A percentile compares a stretch with the other conserved stretches of the same genome.
These are phyloP conservation scores for Dreissena polymorpha DNA, from an alignment of 1,140 invertebrate species.

Conservation along the genomic window DNA sequence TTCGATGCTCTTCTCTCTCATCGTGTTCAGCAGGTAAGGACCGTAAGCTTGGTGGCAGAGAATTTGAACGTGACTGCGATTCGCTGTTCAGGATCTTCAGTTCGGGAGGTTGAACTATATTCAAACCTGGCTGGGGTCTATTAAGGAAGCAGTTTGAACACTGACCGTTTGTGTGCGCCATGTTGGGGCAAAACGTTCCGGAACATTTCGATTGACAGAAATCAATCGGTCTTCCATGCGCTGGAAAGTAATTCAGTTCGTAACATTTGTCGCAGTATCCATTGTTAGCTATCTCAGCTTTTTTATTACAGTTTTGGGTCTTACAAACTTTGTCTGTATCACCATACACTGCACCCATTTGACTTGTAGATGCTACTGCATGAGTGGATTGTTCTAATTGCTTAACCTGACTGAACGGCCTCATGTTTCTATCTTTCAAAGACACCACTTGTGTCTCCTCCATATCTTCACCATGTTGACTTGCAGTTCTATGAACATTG, in stretches of 20 bases:
- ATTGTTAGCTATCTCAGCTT: conserved; percentile 21
- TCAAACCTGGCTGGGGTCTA: neutral
- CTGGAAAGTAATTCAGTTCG: conserved; percentile 1
- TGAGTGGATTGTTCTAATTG: neutral
- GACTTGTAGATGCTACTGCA: neutral
- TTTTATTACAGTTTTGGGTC: neutral
- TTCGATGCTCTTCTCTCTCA: neutral
- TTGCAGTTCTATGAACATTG: neutral
- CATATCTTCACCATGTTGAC: neutral
- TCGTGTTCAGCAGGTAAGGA: conserved; percentile 30
- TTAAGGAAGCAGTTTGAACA: conserved; percentile 32
- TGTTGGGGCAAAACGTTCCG: neutral
- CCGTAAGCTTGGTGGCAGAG: conserved; percentile 23
- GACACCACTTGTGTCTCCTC: conserved; percentile 12
- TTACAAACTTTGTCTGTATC: conserved; percentile 7
- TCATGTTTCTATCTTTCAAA: conserved; percentile 10
- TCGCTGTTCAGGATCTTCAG: conserved; percentile 25
- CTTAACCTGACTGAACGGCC: neutral
- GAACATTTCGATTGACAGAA: too few species aligned
- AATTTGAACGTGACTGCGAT: neutral
- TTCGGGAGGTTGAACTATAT: conserved; percentile 14
- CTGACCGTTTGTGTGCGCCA: neutral
- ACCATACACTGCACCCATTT: neutral
- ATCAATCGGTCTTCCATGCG: neutral
- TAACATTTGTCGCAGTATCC: conserved; percentile 55